A percentile compares a stretch with the other conserved stretches of the same genome.
Conservation (phyloP, 2,888 invertebrate species). For the Celastrina argiolus region DNA sequence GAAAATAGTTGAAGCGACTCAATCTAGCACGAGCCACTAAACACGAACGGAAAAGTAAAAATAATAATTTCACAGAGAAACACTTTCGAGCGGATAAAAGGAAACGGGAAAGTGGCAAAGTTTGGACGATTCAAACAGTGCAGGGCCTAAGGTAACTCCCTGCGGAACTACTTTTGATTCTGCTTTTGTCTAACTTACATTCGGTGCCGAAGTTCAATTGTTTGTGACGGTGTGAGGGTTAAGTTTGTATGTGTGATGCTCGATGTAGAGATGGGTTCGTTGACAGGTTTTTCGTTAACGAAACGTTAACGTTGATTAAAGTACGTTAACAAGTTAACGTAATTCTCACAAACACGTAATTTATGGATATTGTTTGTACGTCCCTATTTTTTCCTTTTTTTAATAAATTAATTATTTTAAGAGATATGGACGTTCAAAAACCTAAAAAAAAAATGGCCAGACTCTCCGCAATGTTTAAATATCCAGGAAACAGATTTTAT, state of each 20-base stretch:
- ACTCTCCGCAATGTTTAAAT: no score
- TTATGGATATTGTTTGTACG: no score
- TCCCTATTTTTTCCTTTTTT: no score
- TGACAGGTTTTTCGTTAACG: no score
- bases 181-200: conserved; percentile 72
- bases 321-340: no score
- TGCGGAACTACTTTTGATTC: conserved; percentile 64
- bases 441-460: no score
- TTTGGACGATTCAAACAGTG: conserved; percentile 63
- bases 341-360: no score
- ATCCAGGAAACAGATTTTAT: no score
- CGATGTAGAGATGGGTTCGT: neutral
- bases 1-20: conserved; percentile 43
- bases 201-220: conserved; percentile 62
- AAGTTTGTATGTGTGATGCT: conserved; percentile 25
- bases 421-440: no score
- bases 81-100: conserved; percentile 68
- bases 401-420: no score
- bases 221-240: conserved; percentile 39
- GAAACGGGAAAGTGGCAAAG: conserved; percentile 69
- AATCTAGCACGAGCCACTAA: conserved; percentile 57
- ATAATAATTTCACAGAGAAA: conserved; percentile 69
- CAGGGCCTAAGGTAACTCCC: conserved; percentile 59
- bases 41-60: conserved; percentile 52
- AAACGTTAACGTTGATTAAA: no score